Evolutionary conservation across 2,888 invertebrate genomes (phyloP), one percentile per base, ranked within the genome.

Genomic region (Polyommatus iphigenia): DNA sequence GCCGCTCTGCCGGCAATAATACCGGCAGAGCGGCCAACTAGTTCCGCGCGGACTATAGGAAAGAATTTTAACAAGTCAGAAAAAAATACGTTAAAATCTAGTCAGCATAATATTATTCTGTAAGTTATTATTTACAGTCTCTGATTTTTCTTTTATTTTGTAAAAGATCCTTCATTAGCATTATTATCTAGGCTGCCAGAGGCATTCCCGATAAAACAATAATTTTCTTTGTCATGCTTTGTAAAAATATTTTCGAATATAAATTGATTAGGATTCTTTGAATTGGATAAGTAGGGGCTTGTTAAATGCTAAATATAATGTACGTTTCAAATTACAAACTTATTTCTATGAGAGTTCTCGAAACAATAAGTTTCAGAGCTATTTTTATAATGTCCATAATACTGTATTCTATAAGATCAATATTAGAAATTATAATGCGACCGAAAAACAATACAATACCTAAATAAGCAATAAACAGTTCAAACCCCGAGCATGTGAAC

Each of bases 201-300:
- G 86, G 87, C 85, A 82, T 80, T 80, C 83, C 84, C 84, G 85
- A 85, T 84, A 85, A 85, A 88, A 88, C 86, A 89, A 90, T 91
- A 88, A 89, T 88, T 86, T 85, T 87, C 85, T 83, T 84, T 84
- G 83, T 86, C 87, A 85, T 80, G 82, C 83, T 84, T 83, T 82
- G 57, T 79, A 72, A 57, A 67, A 57, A 77, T 77, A 57, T 71
- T 71, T 10, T 71, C 54, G 20, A 78, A 76, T 62, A 79, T 78
- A 78, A 77, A 59, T 59, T 77, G 78, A 76, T 54, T 59, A 80
- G 78, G 77, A 59, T 76, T 77, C 62, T 79, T 59, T 24, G 71
- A 78, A 79, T 78, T 77, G 78, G 32, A 24, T 62, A 62, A 62
- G 20, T 62, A 62, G 59, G 2, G 24, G 62, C 62, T 62, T 24